phyloP scores from a whole-genome alignment of 2,797 vertebrate species.

The Leptodactylus fallax region DNA sequence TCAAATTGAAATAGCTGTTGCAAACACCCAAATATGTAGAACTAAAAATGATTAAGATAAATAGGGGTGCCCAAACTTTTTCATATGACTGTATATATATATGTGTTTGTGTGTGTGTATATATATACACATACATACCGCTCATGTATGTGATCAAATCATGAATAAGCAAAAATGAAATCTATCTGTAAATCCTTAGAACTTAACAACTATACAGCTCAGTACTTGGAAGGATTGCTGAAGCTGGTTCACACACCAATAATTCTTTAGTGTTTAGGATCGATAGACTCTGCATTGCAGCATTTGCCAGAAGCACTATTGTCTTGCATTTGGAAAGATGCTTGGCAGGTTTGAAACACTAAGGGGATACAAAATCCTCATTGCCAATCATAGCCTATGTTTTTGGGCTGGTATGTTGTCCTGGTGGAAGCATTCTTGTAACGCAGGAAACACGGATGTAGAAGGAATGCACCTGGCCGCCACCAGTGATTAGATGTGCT shows the following conservation, averaged over 20 bases:
- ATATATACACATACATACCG: background rate
- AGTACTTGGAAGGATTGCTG: slow-evolving; percentile 5
- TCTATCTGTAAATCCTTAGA: background rate
- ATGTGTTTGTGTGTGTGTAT: too few species aligned
- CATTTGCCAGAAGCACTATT: slow-evolving; percentile 2
- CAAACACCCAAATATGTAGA: too few species aligned
- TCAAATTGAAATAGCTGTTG: too few species aligned
- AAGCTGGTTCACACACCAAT: slow-evolving; percentile 14
- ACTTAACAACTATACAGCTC: background rate
- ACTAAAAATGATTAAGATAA: too few species aligned
- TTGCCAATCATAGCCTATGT: background rate
- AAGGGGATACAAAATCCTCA: slow-evolving; percentile 6
- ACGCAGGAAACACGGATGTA: background rate
- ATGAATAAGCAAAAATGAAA: background rate
- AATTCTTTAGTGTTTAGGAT: background rate
- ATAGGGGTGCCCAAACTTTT: too few species aligned
- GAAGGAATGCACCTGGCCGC: background rate
- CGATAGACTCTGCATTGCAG: slow-evolving; percentile 23
- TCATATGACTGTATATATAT: too few species aligned
- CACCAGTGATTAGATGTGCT: background rate
- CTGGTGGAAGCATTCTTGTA: background rate
- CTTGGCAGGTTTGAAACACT: background rate
- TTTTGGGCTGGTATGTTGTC: background rate
- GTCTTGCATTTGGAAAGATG: background rate
- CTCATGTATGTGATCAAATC: background rate